Evolutionary conservation across 1,140 invertebrate genomes (phyloP).

Genomic region (Drosophila bocqueti): DNA sequence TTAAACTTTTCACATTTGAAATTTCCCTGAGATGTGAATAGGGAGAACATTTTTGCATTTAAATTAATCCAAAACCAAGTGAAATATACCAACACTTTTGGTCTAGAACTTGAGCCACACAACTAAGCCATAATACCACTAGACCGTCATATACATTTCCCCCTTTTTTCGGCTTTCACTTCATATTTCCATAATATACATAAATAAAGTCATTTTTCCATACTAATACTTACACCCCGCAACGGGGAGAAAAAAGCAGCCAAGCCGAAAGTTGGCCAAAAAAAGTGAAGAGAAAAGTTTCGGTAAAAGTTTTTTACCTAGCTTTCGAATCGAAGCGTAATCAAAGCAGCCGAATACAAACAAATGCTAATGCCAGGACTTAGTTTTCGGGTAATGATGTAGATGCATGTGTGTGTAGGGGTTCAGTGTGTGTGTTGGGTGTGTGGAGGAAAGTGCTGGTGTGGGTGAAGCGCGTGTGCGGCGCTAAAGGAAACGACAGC

Average conservation of each 20-base stretch:
- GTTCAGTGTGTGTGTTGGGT: not conserved
- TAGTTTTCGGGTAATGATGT: conserved; percentile 55
- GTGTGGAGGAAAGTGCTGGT: conserved; percentile 5
- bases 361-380: conserved; percentile 72
- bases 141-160: conserved; percentile 35
- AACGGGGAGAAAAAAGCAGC: conserved; percentile 1
- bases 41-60: conserved; percentile 32
- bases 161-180: conserved; percentile 54
- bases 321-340: conserved; percentile 78
- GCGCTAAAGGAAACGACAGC: conserved; percentile 70
- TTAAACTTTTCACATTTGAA: conserved; percentile 35
- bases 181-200: conserved; percentile 74
- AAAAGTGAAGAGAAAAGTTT: conserved; percentile 61
- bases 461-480: conserved; percentile 63
- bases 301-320: conserved; percentile 69
- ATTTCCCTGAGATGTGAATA: conserved; percentile 9
- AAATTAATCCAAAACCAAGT: conserved; percentile 23
- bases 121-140: conserved; percentile 38
- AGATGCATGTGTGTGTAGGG: conserved; percentile 18
- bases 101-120: not conserved
- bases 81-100: conserved; percentile 9
- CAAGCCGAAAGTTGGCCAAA: conserved; percentile 26
- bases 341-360: conserved; percentile 77
- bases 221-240: conserved; percentile 45
- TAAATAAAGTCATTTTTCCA: conserved; percentile 77